Conservation (phyloP, 2,113 vertebrate species). For the Mionectes macconnelli region DNA sequence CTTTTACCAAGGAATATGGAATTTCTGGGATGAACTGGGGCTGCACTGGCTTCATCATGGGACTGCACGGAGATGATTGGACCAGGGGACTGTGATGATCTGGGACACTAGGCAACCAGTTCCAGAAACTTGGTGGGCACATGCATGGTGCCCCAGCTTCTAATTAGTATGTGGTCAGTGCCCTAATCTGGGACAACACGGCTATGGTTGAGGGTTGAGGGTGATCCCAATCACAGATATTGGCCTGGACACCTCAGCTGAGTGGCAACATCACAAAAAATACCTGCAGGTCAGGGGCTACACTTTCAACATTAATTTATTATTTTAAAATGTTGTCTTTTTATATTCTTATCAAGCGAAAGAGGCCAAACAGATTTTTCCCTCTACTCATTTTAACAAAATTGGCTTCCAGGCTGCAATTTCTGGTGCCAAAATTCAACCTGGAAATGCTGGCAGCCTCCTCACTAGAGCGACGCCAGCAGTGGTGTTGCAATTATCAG, state of each 20-base stretch:
- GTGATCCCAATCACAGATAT: background rate
- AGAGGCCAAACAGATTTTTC: slow-evolving; percentile 54
- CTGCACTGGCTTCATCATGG: fast-evolving
- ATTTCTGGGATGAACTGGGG: background rate
- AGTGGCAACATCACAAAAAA: background rate
- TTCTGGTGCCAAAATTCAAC: slow-evolving; percentile 48
- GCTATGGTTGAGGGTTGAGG: background rate
- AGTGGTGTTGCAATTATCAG: slow-evolving; percentile 68
- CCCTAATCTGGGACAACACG: background rate
- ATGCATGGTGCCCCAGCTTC: background rate
- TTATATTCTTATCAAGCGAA: slow-evolving; percentile 19
- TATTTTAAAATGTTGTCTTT: slow-evolving; percentile 11
- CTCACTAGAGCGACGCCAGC: background rate
- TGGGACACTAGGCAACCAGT: background rate
- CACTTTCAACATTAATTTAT: background rate
- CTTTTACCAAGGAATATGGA: background rate
- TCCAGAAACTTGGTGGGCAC: background rate
- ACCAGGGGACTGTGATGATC: background rate
- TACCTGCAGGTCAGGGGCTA: background rate
- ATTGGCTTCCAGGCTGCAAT: slow-evolving; percentile 36
- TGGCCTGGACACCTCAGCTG: background rate
- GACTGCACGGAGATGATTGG: fast-evolving
- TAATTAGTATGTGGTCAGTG: background rate
- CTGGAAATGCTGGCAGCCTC: slow-evolving; percentile 65
- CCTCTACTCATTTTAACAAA: slow-evolving; percentile 50